Evolutionary conservation across 2,888 invertebrate genomes (phyloP).

Genomic region (Muschampia plurimacula): DNA sequence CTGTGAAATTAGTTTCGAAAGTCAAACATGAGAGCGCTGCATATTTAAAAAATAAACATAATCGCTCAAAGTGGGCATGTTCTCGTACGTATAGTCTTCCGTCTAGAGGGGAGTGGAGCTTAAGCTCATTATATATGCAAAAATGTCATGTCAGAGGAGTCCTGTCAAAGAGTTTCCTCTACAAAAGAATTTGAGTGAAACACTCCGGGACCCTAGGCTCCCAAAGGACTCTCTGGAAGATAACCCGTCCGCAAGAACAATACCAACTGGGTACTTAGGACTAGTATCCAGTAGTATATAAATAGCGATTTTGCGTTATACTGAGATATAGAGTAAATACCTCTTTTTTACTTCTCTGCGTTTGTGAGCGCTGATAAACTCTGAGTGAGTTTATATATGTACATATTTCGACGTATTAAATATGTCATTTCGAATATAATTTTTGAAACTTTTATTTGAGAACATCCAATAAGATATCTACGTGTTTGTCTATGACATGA

Average conservation of each 20-base stretch:
- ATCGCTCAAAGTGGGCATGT: conserved; percentile 28
- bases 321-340: no score
- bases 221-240: conserved; percentile 32
- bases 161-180: conserved; percentile 37
- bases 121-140: conserved; percentile 36
- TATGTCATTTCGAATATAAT: no score
- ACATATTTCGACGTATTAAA: no score
- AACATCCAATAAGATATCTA: no score
- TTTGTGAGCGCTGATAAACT: no score
- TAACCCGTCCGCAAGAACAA: conserved; percentile 25
- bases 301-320: no score
- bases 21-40: conserved; percentile 33
- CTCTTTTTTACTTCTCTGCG: no score
- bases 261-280: conserved; percentile 14
- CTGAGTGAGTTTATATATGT: no score
- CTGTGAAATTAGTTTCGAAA: conserved; percentile 33
- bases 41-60: conserved; percentile 40
- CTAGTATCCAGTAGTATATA: not conserved
- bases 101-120: conserved; percentile 8
- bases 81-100: not conserved
- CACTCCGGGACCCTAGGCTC: conserved; percentile 37
- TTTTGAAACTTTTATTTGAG: no score
- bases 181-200: conserved; percentile 38
- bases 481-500: no score
- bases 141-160: conserved; percentile 33